Conservation (phyloP, 2,113 vertebrate genomes). For the Trichomycterus rosablanca region DNA sequence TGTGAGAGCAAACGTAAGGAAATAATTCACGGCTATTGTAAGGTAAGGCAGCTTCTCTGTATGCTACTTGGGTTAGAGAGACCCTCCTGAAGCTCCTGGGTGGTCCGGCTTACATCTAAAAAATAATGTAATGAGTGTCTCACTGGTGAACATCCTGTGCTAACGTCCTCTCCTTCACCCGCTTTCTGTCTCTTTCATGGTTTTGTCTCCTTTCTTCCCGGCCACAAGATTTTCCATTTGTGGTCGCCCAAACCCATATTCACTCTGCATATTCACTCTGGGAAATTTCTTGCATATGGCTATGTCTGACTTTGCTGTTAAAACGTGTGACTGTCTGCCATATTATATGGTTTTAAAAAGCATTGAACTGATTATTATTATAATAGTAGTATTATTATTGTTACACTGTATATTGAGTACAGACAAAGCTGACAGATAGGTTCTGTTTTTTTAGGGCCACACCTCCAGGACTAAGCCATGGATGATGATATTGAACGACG, state of each 20-base stretch:
- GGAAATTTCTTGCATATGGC: conserved; percentile 8
- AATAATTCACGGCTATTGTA: conserved; percentile 22
- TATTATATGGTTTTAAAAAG: background rate
- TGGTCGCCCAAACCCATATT: conserved; percentile 34
- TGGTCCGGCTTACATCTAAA: conserved; percentile 58
- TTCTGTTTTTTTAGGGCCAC: conserved; percentile 44
- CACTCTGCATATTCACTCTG: conserved; percentile 31
- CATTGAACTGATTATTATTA: background rate
- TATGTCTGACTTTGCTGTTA: conserved; percentile 22
- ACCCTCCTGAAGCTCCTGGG: conserved; percentile 53
- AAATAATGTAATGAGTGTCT: conserved; percentile 54
- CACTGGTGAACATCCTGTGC: conserved; percentile 61
- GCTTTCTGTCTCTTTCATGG: background rate
- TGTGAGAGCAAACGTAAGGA: conserved; percentile 44
- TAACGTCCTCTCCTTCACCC: conserved; percentile 38
- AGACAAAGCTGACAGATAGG: conserved; percentile 5
- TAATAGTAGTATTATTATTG: too few relatives aligned
- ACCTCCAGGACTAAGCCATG: conserved; percentile 70
- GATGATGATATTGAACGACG: conserved; percentile 95
- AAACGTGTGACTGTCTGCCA: background rate
- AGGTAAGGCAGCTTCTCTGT: conserved; percentile 24
- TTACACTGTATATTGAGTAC: too few relatives aligned
- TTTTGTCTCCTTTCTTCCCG: background rate
- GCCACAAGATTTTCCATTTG: conserved; percentile 30
- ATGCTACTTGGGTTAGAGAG: conserved; percentile 2